Percentiles rank a stretch among this genome's conserved stretches.
Conservation (phyloP, 2,888 invertebrate genomes). For the Colostygia pectinataria region DNA sequence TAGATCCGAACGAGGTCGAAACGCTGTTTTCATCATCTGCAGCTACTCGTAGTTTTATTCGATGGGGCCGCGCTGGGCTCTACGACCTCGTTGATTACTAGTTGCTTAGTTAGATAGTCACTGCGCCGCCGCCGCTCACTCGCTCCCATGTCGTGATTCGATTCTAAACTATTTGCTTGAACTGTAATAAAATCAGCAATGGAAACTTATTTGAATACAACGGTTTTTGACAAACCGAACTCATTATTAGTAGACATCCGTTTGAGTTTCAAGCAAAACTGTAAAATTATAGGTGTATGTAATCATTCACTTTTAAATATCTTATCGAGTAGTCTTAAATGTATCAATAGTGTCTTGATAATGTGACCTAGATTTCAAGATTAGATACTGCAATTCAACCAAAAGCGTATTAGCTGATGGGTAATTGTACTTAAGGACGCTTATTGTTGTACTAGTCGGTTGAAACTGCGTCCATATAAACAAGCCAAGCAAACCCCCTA, state of each 20-base stretch:
- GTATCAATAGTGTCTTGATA: conserved; percentile 1
- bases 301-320: background rate
- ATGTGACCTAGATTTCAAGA: conserved; percentile 22
- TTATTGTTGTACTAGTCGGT: background rate
- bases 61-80: conserved; percentile 74
- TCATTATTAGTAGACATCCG: background rate
- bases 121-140: conserved; percentile 41
- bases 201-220: background rate
- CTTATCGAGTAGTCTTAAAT: background rate
- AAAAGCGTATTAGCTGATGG: too few relatives aligned
- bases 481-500: too few relatives aligned
- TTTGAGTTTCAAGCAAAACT: background rate
- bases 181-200: background rate
- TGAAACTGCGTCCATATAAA: background rate
- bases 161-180: conserved; percentile 13
- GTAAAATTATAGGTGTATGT: background rate
- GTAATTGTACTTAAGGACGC: too few relatives aligned
- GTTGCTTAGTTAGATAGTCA: conserved; percentile 47
- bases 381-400: conserved; percentile 12
- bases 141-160: conserved; percentile 17
- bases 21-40: conserved; percentile 75
- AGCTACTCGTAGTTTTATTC: conserved; percentile 58
- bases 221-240: background rate
- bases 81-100: conserved; percentile 56
- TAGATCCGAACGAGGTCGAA: conserved; percentile 75